phyloP scores from a whole-genome alignment of 2,113 vertebrate genomes.

The Misgurnus mizolepis region DNA sequence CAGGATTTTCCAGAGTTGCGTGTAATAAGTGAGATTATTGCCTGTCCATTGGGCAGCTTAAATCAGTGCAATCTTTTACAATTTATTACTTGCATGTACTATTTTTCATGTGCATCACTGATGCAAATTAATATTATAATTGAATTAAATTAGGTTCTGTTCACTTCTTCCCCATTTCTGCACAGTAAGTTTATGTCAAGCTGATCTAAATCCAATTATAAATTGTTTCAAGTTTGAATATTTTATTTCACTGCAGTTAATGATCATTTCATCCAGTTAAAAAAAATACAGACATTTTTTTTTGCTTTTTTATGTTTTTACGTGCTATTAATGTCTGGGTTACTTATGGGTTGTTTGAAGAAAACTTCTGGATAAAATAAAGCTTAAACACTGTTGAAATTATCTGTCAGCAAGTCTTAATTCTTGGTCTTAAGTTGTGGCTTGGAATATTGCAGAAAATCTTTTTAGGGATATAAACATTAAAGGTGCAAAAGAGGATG shows the following conservation, averaged over 20 bases:
- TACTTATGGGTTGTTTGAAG: background rate
- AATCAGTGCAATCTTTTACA: background rate
- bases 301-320: background rate
- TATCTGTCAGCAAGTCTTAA: no score
- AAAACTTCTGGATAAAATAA: no score
- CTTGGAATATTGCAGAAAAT: no score
- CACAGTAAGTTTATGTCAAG: background rate
- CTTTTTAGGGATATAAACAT: no score
- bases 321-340: background rate
- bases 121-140: conserved; percentile 60
- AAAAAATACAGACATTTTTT: background rate
- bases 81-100: conserved; percentile 61
- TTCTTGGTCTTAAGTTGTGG: no score
- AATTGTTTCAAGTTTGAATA: background rate
- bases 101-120: conserved; percentile 54
- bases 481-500: no score
- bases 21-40: conserved; percentile 2
- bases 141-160: conserved; percentile 61
- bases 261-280: background rate
- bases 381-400: no score
- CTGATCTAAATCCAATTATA: background rate
- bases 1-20: no score
- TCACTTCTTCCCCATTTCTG: conserved; percentile 50
- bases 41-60: conserved; percentile 5
- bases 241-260: background rate